These are phyloP conservation scores for Varanus salvator DNA, from an alignment of 2,113 vertebrate species.

Conservation along the genomic window DNA sequence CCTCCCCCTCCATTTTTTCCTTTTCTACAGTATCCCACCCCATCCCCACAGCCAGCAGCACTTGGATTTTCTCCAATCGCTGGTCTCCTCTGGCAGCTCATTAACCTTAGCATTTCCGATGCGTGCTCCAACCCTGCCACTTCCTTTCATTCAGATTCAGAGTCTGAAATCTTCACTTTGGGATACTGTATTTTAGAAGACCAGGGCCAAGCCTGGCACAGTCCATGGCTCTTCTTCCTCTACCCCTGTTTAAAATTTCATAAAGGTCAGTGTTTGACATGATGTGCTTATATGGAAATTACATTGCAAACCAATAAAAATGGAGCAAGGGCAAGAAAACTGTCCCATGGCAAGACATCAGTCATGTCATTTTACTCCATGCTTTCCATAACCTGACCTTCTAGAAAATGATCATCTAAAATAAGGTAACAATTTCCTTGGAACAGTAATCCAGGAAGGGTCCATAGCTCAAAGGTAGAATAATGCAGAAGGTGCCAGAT, in stretches of 20 bases:
- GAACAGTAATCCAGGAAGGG: neutral
- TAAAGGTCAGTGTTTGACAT: neutral
- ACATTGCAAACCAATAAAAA: neutral
- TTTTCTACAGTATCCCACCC: no score
- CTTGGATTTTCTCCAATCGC: no score
- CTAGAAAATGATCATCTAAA: neutral
- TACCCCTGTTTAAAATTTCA: neutral
- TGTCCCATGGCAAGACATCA: neutral
- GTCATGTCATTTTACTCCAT: neutral
- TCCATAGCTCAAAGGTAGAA: neutral
- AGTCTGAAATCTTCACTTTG: no score
- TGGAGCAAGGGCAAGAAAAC: no score
- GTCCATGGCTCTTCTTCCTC: neutral
- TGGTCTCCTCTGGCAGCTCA: no score
- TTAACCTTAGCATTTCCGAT: no score
- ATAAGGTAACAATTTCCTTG: neutral
- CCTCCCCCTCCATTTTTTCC: no score
- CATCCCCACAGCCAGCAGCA: no score
- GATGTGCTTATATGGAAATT: neutral
- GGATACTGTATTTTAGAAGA: no score
- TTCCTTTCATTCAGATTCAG: no score
- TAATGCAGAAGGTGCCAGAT: neutral
- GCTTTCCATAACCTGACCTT: neutral
- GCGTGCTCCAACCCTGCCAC: no score
- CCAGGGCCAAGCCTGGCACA: no score